Base-by-base conservation (phyloP, 2,797 vertebrate genomes). In the Sebastes goodei region DNA sequence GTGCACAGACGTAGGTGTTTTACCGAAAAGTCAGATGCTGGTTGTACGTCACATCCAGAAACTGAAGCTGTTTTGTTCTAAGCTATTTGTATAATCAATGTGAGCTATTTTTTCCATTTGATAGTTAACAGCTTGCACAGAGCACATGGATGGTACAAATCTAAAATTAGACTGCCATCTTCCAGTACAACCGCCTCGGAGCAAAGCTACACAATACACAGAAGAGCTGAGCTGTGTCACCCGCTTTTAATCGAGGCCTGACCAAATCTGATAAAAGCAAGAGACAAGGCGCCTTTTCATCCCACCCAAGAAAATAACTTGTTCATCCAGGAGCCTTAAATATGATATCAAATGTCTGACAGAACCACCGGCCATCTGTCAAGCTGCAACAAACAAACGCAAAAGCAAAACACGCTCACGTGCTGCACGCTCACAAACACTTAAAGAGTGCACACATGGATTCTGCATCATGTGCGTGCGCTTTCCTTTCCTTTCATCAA, bases 271-370 rank as follows among this genome's bases (percentile, higher is more conserved):
- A 95, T 95, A 90, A 94, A 73, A 74, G 63, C 62, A 59, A 17
- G 23, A 81, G 53, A 95, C 93, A 96, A 94, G 5, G 1, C 15
- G 23, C 57, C 89, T 89, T 91, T 96, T 96, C 80, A 93, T 92
- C 25, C 25, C 23, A 59, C 8, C 73, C 4, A 23, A 72, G 49
- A 79, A 93, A 91, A 83, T 85, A 86, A 79, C 55, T 86, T 87
- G n/a, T 88, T 88, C 59, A 86, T 93, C 69, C 42, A 25, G 77
- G 59, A 85, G 83, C 73, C 81, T 75, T 86, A 69, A 81, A 84
- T 85, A 79, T 93, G 80, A 94, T 93, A 93, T 93, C 78, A 88
- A 85, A 94, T 81, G 72, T 81, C 71, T 67, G 70, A 79, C 74
- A 82, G 76, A 90, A 55, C 5, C 11, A 55, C 53, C n/a, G 61